These are phyloP conservation scores for Sinocyclocheilus anophthalmus DNA, from an alignment of 2,113 vertebrate genomes.

Conservation along the genomic window DNA sequence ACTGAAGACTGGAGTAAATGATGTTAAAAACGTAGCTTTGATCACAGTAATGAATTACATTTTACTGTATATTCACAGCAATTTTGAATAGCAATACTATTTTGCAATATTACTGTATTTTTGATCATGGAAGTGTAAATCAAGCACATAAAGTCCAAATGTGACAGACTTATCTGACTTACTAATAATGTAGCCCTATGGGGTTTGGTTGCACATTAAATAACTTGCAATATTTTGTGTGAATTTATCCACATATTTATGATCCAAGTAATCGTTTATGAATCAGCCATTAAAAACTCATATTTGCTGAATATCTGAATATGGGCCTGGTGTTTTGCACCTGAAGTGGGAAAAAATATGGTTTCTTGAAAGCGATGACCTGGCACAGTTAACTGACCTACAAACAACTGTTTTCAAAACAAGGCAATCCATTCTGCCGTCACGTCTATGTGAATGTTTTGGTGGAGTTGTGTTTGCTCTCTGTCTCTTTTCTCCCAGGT, in stretches of 20 bases:
- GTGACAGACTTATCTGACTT: background rate
- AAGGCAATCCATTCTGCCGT: background rate
- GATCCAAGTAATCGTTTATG: background rate
- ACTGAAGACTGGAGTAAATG: no score
- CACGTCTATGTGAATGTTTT: background rate
- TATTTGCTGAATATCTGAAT: background rate
- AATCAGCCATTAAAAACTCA: background rate
- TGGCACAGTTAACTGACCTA: constrained; percentile 7
- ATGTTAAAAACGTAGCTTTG: no score
- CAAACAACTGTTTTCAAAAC: background rate
- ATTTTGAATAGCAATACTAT: no score
- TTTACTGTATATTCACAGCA: no score
- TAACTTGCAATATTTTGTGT: background rate
- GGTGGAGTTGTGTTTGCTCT: background rate
- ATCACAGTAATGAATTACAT: no score
- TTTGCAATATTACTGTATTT: no score
- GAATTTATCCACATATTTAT: background rate
- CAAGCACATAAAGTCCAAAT: background rate
- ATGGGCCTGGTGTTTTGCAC: background rate
- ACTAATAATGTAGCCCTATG: background rate
- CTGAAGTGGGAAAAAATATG: background rate
- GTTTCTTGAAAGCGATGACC: no score
- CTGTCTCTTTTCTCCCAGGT: background rate
- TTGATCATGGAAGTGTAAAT: background rate
- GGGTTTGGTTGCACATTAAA: background rate